A percentile compares a stretch with the other conserved stretches of the same genome.
Evolutionary conservation across 2,888 invertebrate species (phyloP).

Genomic region (Eupeodes latifasciatus): DNA sequence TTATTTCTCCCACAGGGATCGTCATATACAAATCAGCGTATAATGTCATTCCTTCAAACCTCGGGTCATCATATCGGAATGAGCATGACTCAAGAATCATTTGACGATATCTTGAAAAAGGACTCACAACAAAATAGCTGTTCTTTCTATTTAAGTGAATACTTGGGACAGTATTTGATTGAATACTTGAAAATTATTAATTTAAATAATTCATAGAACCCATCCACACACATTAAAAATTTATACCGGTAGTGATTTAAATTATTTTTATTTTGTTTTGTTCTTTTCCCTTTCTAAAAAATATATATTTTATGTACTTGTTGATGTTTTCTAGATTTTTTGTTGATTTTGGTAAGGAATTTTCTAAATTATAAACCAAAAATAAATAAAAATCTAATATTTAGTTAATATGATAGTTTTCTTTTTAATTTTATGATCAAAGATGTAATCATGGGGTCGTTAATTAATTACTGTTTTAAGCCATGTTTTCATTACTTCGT

Average conservation of each 20-base stretch:
- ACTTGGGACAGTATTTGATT: conserved; percentile 81
- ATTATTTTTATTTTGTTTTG: conserved; percentile 28
- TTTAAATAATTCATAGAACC: conserved; percentile 60
- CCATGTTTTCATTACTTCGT: too few relatives aligned
- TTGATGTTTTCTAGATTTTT: conserved; percentile 64
- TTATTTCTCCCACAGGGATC: conserved; percentile 77
- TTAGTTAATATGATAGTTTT: not conserved
- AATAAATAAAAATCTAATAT: conserved; percentile 3
- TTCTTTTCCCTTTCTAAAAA: not conserved
- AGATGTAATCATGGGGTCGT: too few relatives aligned
- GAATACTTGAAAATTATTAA: conserved; percentile 81
- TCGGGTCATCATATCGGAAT: conserved; percentile 77
- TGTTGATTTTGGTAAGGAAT: conserved; percentile 46
- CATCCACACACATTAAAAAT: conserved; percentile 3
- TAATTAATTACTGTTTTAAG: too few relatives aligned
- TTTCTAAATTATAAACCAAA: conserved; percentile 54
- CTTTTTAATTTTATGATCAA: not conserved
- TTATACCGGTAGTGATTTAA: conserved; percentile 32
- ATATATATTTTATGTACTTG: conserved; percentile 44
- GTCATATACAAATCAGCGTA: conserved; percentile 81
- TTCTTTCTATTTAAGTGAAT: conserved; percentile 82
- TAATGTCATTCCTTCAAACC: conserved; percentile 81
- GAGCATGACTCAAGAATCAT: conserved; percentile 78
- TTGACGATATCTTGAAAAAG: conserved; percentile 80
- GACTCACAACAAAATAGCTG: conserved; percentile 77